phyloP scores from a whole-genome alignment of 2,113 vertebrate species.

The Bungarus multicinctus region DNA sequence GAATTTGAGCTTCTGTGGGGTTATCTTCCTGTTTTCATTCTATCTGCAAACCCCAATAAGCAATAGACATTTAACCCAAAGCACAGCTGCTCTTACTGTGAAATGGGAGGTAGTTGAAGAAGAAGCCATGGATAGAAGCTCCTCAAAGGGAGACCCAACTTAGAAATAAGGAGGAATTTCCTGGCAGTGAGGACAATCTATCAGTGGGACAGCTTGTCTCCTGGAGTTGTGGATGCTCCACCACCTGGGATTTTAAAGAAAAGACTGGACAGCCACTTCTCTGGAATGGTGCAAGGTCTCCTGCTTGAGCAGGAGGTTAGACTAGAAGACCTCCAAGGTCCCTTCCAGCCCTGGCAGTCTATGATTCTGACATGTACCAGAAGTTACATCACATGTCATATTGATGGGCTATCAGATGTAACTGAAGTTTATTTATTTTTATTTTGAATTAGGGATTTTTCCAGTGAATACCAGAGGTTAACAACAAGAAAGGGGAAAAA shows the following conservation, averaged over 20 bases:
- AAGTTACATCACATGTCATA: neutral
- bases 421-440: neutral
- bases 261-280: too few relatives aligned
- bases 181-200: too few relatives aligned
- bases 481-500: neutral
- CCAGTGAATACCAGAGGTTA: neutral
- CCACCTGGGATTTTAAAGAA: too few relatives aligned
- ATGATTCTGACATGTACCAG: neutral
- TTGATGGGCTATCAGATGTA: neutral
- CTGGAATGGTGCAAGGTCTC: too few relatives aligned
- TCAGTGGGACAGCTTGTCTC: too few relatives aligned
- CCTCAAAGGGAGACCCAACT: too few relatives aligned
- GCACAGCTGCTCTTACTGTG: neutral
- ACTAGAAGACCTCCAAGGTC: neutral
- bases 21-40: neutral
- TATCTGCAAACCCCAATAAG: rapidly evolving
- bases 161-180: too few relatives aligned
- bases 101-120: neutral
- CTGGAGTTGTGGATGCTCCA: too few relatives aligned
- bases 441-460: neutral
- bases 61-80: neutral
- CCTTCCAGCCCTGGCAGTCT: neutral
- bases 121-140: too few relatives aligned
- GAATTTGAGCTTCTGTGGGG: neutral
- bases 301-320: neutral